phyloP scores from a whole-genome alignment of 2,113 vertebrate species.

The Brienomyrus longianalis region DNA sequence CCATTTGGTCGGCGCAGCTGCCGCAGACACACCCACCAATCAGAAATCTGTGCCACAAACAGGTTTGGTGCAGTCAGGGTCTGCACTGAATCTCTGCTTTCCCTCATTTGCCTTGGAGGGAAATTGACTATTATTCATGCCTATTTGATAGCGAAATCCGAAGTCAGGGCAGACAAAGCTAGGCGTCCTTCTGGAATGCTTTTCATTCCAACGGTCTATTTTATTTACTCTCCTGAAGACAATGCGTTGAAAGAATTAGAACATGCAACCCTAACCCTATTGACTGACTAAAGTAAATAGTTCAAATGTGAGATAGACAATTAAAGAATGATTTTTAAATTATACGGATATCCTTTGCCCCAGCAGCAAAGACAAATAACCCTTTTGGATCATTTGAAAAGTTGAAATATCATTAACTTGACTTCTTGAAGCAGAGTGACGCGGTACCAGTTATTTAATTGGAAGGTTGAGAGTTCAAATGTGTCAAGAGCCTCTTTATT shows the following conservation, averaged over 20 bases:
- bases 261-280: too few species aligned
- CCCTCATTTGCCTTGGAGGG: not conserved
- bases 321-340: not conserved
- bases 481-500: not conserved
- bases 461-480: not conserved
- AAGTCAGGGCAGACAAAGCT: not conserved
- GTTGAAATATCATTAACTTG: not conserved
- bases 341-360: not conserved
- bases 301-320: not conserved
- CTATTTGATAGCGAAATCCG: not conserved
- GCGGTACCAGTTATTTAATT: not conserved
- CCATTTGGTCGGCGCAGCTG: conserved; percentile 36
- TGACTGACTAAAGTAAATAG: not conserved
- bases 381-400: not conserved
- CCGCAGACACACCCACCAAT: conserved; percentile 19
- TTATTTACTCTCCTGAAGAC: not conserved
- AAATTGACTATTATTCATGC: not conserved
- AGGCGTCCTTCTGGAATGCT: not conserved
- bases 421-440: not conserved
- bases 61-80: not conserved
- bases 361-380: not conserved
- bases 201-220: not conserved
- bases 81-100: not conserved
- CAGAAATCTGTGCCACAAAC: conserved; percentile 20
- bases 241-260: not conserved